These are phyloP conservation scores for Periphyllus acericola DNA, from an alignment of 2,888 invertebrate genomes.

Conservation along the genomic window DNA sequence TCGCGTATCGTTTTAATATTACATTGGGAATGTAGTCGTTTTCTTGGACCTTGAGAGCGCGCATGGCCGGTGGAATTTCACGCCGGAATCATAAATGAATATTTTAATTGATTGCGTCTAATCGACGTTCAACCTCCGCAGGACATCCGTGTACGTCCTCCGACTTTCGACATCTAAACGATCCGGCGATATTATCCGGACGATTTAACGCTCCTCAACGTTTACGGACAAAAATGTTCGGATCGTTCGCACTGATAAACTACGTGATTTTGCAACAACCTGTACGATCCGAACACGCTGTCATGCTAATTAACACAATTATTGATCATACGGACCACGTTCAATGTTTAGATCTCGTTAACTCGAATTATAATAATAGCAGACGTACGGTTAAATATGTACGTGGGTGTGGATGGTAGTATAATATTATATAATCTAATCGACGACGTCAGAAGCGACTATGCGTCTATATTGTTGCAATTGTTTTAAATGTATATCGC, in stretches of 20 bases:
- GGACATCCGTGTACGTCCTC: background rate
- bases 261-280: background rate
- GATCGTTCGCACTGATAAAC: no score
- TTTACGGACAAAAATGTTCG: no score
- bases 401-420: background rate
- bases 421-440: background rate
- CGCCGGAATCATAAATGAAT: background rate
- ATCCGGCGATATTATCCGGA: background rate
- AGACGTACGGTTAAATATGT: background rate
- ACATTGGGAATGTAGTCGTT: background rate
- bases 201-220: no score
- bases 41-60: background rate
- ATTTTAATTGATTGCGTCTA: background rate
- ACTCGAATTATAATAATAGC: background rate
- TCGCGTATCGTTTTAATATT: background rate
- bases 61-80: background rate
- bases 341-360: background rate
- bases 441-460: background rate
- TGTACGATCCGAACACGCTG: background rate
- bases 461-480: background rate
- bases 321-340: background rate
- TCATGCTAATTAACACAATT: background rate
- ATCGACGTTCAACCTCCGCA: background rate
- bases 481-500: background rate
- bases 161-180: background rate